Conservation (phyloP, 2,113 vertebrate genomes). For the Cromileptes altivelis region DNA sequence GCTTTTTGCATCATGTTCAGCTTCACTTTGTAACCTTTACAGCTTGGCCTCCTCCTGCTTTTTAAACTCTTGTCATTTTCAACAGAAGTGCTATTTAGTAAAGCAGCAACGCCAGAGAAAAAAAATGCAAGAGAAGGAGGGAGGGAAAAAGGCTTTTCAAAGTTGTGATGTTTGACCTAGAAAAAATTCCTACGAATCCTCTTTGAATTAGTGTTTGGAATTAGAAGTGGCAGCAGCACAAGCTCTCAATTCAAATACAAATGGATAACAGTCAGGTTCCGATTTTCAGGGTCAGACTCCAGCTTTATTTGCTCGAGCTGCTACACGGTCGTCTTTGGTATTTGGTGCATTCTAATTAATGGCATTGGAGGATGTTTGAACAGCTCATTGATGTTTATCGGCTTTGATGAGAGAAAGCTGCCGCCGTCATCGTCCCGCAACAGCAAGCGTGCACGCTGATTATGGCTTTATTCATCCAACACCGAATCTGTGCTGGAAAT, state of each 20-base stretch:
- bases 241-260: slow-evolving; percentile 59
- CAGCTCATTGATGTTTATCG: slow-evolving; percentile 64
- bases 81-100: slow-evolving; percentile 36
- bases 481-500: neutral
- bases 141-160: slow-evolving; percentile 34
- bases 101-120: slow-evolving; percentile 30
- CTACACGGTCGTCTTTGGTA: slow-evolving; percentile 44
- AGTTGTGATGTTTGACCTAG: slow-evolving; percentile 67
- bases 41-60: neutral
- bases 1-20: slow-evolving; percentile 18
- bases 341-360: slow-evolving; percentile 57
- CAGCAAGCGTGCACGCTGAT: slow-evolving; percentile 11
- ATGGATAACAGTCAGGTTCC: slow-evolving; percentile 49
- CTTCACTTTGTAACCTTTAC: slow-evolving; percentile 39
- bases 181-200: slow-evolving; percentile 64
- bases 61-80: slow-evolving; percentile 12
- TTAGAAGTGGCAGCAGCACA: slow-evolving; percentile 62
- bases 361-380: slow-evolving; percentile 53
- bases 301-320: slow-evolving; percentile 46
- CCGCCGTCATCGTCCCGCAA: slow-evolving; percentile 19
- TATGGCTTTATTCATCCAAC: slow-evolving; percentile 33
- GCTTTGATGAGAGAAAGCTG: slow-evolving; percentile 64
- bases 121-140: slow-evolving; percentile 12
- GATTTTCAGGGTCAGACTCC: slow-evolving; percentile 54
- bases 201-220: slow-evolving; percentile 72